Evolutionary conservation across 2,113 vertebrate genomes (phyloP).

Genomic region (Nettapus auritus): DNA sequence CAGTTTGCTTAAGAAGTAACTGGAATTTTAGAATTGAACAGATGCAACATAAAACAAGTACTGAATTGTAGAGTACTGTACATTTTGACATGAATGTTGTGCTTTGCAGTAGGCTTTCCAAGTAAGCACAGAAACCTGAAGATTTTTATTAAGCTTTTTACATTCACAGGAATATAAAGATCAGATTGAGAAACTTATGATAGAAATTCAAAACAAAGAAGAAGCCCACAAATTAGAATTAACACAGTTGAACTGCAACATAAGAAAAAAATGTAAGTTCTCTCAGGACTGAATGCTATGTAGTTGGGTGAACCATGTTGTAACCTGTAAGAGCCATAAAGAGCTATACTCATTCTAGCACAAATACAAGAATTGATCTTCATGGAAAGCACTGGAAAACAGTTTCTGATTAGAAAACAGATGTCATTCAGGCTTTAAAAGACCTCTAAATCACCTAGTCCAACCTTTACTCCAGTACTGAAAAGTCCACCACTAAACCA

Average conservation of each 20-base stretch:
- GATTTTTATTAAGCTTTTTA: conserved; percentile 2
- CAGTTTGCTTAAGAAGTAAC: background rate
- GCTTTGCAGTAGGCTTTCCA: background rate
- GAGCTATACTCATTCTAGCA: background rate
- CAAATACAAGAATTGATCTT: background rate
- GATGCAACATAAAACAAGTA: background rate
- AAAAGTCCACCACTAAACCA: no score
- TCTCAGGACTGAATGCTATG: background rate
- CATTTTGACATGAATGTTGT: background rate
- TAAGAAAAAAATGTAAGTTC: conserved; percentile 73
- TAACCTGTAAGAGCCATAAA: background rate
- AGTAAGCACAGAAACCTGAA: background rate
- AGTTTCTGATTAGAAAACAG: background rate
- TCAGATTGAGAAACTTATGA: conserved; percentile 69
- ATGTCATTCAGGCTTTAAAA: background rate
- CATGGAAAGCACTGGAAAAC: background rate
- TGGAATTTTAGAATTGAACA: background rate
- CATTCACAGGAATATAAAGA: conserved; percentile 73
- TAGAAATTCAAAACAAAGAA: conserved; percentile 77
- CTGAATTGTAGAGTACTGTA: background rate
- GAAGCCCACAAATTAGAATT: conserved; percentile 71
- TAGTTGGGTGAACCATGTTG: background rate
- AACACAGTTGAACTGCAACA: conserved; percentile 56
- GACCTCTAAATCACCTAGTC: no score
- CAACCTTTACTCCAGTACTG: no score